phyloP scores from a whole-genome alignment of 2,113 vertebrate species.

The Potamarius usumacintae region DNA sequence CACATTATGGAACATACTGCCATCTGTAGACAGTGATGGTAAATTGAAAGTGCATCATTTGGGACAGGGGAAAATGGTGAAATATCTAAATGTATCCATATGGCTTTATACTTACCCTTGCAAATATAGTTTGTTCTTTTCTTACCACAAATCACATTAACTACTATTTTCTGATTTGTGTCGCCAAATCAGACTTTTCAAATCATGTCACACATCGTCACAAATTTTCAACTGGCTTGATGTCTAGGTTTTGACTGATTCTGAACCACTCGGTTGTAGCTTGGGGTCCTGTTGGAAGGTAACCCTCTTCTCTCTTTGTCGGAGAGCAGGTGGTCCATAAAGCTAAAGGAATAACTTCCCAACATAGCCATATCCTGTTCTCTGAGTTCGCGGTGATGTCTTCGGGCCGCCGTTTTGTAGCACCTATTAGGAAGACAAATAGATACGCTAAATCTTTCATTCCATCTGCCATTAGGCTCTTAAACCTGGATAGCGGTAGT shows the following conservation, averaged over 20 bases:
- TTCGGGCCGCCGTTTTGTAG: too few species aligned
- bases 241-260: not conserved
- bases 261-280: not conserved
- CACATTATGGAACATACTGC: not conserved
- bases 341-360: too few species aligned
- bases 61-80: not conserved
- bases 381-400: too few species aligned
- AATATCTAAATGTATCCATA: not conserved
- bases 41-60: not conserved
- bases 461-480: too few species aligned
- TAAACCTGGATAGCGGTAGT: too few species aligned
- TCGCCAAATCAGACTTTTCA: not conserved
- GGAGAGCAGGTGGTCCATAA: too few species aligned
- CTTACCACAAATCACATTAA: not conserved
- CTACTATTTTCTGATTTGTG: not conserved
- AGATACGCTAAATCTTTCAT: too few species aligned
- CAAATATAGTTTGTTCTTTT: not conserved
- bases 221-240: not conserved
- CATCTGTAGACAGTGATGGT: not conserved
- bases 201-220: not conserved
- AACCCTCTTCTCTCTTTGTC: not conserved
- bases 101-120: not conserved
- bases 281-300: not conserved
- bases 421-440: too few species aligned
- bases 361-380: too few species aligned